phyloP scores from a whole-genome alignment of 92 coral and sea anemone genomes.

The Phenganax subtilis region DNA sequence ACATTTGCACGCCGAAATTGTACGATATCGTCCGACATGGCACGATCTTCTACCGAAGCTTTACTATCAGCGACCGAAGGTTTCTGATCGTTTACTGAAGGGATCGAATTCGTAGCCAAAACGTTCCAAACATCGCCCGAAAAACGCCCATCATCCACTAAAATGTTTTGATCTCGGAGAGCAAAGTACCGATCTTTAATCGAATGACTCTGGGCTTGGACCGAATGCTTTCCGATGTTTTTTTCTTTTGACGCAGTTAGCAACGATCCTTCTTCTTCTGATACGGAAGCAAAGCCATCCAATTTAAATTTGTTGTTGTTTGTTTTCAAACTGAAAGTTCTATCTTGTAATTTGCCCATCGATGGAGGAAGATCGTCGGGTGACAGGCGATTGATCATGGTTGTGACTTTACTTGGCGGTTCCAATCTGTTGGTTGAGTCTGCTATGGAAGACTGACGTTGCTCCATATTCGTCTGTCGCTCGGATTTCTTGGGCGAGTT shows the following conservation, averaged over 20 bases:
- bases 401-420: neutral
- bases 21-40: conserved; percentile 17
- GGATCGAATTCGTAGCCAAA: too few species aligned
- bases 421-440: too few species aligned
- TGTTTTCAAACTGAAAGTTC: neutral
- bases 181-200: neutral
- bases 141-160: too few species aligned
- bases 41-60: neutral
- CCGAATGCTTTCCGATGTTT: neutral
- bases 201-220: neutral
- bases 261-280: neutral
- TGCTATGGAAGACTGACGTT: neutral
- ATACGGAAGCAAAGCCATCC: neutral
- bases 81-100: too few species aligned
- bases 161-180: too few species aligned
- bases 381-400: conserved; percentile 7
- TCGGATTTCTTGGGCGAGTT: neutral
- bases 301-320: neutral
- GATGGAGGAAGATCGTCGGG: conserved; percentile 25
- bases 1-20: neutral
- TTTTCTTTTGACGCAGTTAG: neutral
- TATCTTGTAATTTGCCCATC: conserved; percentile 33
- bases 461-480: neutral
- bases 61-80: too few species aligned
- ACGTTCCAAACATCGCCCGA: too few species aligned